Evolutionary conservation across 1,140 invertebrate genomes (phyloP).

Genomic region (Magallana angulata): DNA sequence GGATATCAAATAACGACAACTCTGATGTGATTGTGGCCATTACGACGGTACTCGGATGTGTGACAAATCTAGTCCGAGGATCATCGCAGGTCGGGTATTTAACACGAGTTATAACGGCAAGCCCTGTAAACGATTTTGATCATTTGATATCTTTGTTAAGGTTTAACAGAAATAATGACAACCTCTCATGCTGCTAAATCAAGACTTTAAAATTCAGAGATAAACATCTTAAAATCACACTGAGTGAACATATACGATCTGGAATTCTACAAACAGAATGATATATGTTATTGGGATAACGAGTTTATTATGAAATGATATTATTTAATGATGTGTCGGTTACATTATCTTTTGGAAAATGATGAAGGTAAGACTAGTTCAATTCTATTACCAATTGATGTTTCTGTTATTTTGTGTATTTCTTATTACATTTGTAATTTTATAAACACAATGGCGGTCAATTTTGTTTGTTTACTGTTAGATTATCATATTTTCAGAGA

Average conservation of each 20-base stretch:
- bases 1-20: no score
- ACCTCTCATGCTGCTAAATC: neutral
- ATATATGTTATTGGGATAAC: no score
- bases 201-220: neutral
- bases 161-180: neutral
- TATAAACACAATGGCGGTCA: no score
- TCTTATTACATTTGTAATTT: no score
- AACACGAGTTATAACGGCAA: neutral
- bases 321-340: neutral
- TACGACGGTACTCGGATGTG: no score
- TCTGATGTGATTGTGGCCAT: no score
- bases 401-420: no score
- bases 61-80: no score
- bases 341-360: neutral
- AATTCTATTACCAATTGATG: no score
- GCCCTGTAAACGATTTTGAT: neutral
- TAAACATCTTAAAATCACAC: neutral
- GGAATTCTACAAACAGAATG: no score
- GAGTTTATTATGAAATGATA: no score
- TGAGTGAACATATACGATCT: no score
- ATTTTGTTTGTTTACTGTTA: neutral
- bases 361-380: neutral
- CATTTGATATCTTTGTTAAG: constrained; percentile 15
- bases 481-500: neutral
- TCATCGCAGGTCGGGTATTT: neutral